phyloP scores from a whole-genome alignment of 1,140 invertebrate genomes.

The Drosophila serrata region DNA sequence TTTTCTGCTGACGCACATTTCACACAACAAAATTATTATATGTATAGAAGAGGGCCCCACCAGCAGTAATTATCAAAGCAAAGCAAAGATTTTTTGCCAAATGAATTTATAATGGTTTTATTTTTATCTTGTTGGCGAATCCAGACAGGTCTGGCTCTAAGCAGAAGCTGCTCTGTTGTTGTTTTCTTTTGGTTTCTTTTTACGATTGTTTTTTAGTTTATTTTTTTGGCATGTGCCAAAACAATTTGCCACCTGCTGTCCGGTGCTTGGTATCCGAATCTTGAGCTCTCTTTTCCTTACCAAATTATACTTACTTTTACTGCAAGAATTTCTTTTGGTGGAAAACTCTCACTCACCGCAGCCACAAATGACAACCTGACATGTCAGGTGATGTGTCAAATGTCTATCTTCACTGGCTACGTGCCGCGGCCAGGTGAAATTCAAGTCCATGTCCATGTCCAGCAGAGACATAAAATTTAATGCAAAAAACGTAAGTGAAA shows the following conservation, averaged over 20 bases:
- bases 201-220: too few species aligned
- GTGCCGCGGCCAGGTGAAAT: slow-evolving; percentile 50
- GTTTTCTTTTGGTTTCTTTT: slow-evolving; percentile 2
- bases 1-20: slow-evolving; percentile 67
- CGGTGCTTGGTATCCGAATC: slow-evolving; percentile 38
- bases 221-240: slow-evolving; percentile 74
- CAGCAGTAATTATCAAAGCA: slow-evolving; percentile 42
- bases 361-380: slow-evolving; percentile 42
- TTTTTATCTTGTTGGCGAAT: slow-evolving; percentile 26
- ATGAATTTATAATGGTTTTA: slow-evolving; percentile 68
- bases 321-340: slow-evolving; percentile 60
- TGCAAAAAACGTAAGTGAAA: slow-evolving; percentile 46
- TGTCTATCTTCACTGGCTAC: slow-evolving; percentile 39
- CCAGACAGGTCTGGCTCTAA: slow-evolving; percentile 63
- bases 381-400: slow-evolving; percentile 71
- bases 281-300: slow-evolving; percentile 49
- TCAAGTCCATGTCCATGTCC: slow-evolving; percentile 34
- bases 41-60: slow-evolving; percentile 8
- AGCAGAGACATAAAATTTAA: slow-evolving; percentile 43
- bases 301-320: slow-evolving; percentile 63
- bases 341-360: slow-evolving; percentile 56
- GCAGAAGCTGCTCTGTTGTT: slow-evolving; percentile 27
- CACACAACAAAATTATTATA: slow-evolving; percentile 39
- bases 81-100: slow-evolving; percentile 48
- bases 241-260: slow-evolving; percentile 61